These are phyloP conservation scores for Megalops cyprinoides DNA, from an alignment of 2,797 vertebrate genomes.

Conservation along the genomic window DNA sequence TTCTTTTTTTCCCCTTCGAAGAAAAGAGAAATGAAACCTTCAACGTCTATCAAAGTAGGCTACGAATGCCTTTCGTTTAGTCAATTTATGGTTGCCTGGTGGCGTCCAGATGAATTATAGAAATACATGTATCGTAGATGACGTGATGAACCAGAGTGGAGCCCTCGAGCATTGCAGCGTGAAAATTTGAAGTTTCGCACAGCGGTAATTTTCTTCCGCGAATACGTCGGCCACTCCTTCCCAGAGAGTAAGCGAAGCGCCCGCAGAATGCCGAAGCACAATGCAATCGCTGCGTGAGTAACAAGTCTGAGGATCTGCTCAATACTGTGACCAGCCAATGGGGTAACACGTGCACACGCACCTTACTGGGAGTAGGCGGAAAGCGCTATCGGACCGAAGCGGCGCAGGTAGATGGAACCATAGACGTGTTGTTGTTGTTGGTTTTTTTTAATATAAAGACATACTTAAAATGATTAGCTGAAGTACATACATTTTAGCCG, in stretches of 20 bases:
- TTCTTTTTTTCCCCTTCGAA: conserved; percentile 16
- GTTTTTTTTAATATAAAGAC: too few species aligned
- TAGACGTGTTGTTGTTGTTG: too few species aligned
- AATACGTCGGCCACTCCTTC: conserved; percentile 36
- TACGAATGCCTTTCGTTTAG: neutral
- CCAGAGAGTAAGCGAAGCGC: conserved; percentile 31
- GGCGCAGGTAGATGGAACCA: conserved; percentile 6
- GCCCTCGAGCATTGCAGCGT: conserved; percentile 23
- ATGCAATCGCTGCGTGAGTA: conserved; percentile 30
- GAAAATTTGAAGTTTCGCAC: conserved; percentile 42
- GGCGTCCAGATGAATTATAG: neutral
- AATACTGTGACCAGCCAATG: conserved; percentile 44
- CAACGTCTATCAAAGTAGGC: conserved; percentile 1
- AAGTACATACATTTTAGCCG: neutral
- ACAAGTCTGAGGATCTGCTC: conserved; percentile 40
- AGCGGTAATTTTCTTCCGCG: conserved; percentile 28
- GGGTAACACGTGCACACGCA: conserved; percentile 32
- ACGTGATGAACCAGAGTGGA: conserved; percentile 7
- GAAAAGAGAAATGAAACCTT: conserved; percentile 24
- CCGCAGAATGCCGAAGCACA: conserved; percentile 44
- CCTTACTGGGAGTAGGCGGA: conserved; percentile 30
- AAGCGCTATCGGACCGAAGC: neutral
- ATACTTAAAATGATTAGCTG: neutral
- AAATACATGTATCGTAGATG: neutral
- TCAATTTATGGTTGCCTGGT: conserved; percentile 24